Conservation (phyloP, 2,888 invertebrate genomes). For the Eumacrocentrus americanus region DNA sequence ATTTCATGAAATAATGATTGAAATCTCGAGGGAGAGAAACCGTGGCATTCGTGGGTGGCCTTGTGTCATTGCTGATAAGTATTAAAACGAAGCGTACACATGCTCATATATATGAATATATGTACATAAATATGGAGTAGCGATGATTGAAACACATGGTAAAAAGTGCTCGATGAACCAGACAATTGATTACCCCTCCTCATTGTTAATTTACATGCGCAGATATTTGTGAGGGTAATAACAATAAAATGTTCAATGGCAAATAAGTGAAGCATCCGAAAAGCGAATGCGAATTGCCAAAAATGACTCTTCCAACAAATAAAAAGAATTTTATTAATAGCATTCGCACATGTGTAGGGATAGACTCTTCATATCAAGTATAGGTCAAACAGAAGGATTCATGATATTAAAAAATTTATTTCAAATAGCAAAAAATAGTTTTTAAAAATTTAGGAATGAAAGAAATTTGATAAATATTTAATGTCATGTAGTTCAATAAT, state of each 20-base stretch:
- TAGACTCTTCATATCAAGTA: not conserved
- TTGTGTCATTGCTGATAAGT: not conserved
- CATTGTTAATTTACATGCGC: too few relatives aligned
- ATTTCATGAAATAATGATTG: not conserved
- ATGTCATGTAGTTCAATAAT: not conserved
- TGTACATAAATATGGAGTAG: not conserved
- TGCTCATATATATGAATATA: not conserved
- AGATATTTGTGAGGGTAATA: too few relatives aligned
- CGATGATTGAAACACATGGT: too few relatives aligned
- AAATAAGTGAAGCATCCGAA: too few relatives aligned
- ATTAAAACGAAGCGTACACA: not conserved
- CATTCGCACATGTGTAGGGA: too few relatives aligned
- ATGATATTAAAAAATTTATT: not conserved
- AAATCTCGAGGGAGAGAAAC: not conserved
- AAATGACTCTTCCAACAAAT: too few relatives aligned
- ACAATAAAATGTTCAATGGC: too few relatives aligned
- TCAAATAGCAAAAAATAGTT: too few relatives aligned
- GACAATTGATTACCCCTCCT: too few relatives aligned
- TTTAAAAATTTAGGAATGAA: not conserved
- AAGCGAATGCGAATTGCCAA: too few relatives aligned
- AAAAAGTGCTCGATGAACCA: too few relatives aligned
- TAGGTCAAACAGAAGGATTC: not conserved
- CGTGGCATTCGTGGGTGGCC: constrained; percentile 7
- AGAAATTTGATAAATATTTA: not conserved
- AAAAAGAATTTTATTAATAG: too few relatives aligned